Base-by-base conservation (phyloP, 2,797 vertebrate genomes). In the Nothura maculosa region DNA sequence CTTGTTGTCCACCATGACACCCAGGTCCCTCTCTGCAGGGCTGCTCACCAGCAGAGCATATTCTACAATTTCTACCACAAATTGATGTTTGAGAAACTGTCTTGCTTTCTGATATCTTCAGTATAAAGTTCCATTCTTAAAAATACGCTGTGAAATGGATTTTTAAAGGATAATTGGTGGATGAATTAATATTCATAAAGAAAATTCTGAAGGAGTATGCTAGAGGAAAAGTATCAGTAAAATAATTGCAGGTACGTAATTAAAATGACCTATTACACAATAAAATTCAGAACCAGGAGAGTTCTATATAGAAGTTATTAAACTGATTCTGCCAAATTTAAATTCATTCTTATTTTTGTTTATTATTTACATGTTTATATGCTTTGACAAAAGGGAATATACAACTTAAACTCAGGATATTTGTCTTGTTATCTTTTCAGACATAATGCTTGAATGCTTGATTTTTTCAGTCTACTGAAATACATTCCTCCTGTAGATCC, bases 81-180 rank as follows among this genome's bases (percentile, higher is more conserved):
- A 61, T 12, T 2, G 13, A 69, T 76, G 15, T 5, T 47, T 81
- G 6, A 78, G 11, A 81, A 84, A 90, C n/a, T 3, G 6, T 69
- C 10, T 2, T 45, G 3, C 0, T 45, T 69, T 87, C 36, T 2
- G 0, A 28, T 3, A 61, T 4, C 22, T 74, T 70, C 19, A 30
- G 9, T 25, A 34, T 42, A 38, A 69, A 60, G 7, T 48, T 77
- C 10, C 2, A 61, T 21, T 70, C 9, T 60, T n/a, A 68, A 72
- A 81, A 54, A 30, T 48, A 90, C 9, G 42, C 12, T 17, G 45
- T 13, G 27, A 76, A 68, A 57, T 18, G 5, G 6, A 69, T 58
- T 67, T 88, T 66, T 12, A 66, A 67, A 64, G 40, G 0, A 61
- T 47, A 84, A 67, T 8, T 16, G 15, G 73, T 52, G 10, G 43